A percentile compares a stretch with the other conserved stretches of the same genome.
Conservation (phyloP, 2,113 vertebrate genomes). For the Bettongia penicillata region DNA sequence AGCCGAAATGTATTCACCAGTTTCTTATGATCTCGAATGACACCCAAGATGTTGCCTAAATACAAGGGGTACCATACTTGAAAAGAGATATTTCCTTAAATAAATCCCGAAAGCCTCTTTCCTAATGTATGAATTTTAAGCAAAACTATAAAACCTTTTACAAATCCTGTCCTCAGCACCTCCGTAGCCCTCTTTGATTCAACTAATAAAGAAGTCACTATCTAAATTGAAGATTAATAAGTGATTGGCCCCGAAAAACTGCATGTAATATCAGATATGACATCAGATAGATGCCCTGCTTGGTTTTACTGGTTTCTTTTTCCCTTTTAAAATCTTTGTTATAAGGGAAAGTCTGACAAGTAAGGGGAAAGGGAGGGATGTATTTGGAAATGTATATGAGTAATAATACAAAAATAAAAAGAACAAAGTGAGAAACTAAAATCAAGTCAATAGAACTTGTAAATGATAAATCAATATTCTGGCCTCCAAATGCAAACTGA, state of each 20-base stretch:
- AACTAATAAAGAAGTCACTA: neutral
- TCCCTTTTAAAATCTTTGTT: neutral
- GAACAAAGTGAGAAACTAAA: neutral
- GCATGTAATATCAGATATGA: neutral
- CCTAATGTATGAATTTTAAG: slow-evolving; percentile 17
- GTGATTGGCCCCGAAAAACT: neutral
- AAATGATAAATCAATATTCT: neutral
- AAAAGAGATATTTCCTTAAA: slow-evolving; percentile 19
- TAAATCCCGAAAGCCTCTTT: neutral
- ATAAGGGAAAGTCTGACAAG: neutral
- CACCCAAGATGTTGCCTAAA: slow-evolving; percentile 97
- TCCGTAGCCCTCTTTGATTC: neutral
- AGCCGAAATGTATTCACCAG: slow-evolving; percentile 95
- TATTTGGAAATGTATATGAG: neutral
- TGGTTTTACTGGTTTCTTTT: neutral
- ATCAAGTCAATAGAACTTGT: neutral
- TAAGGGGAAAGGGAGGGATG: neutral
- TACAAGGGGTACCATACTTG: slow-evolving; percentile 25
- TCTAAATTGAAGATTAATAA: neutral
- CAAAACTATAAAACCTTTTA: neutral
- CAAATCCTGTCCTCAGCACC: neutral
- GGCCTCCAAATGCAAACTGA: neutral
- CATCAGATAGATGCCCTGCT: neutral
- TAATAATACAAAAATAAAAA: neutral
- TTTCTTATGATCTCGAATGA: slow-evolving; percentile 95